phyloP scores from a whole-genome alignment of 2,113 vertebrate genomes.

The Poeciliopsis turrubarensis region DNA sequence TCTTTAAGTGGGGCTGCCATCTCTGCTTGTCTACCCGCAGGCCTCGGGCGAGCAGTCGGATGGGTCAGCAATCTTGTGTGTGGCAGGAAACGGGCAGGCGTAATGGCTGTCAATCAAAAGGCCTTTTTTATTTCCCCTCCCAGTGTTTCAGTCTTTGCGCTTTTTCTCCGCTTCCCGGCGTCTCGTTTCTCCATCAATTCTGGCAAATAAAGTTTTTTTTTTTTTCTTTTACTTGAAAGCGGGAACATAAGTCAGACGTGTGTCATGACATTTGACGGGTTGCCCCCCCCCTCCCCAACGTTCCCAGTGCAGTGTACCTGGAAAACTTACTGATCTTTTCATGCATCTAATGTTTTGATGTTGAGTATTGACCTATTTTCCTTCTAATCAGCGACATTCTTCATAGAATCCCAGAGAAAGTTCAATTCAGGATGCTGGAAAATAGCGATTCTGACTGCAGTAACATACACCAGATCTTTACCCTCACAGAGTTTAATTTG shows the following conservation, averaged over 20 bases:
- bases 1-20: constrained; percentile 59
- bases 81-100: constrained; percentile 67
- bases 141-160: constrained; percentile 29
- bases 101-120: constrained; percentile 65
- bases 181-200: constrained; percentile 49
- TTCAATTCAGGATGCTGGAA: no score
- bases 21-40: constrained; percentile 50
- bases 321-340: background rate
- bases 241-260: constrained; percentile 34
- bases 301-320: background rate
- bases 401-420: background rate
- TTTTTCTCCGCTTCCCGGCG: constrained; percentile 41
- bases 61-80: constrained; percentile 59
- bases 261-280: background rate
- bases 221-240: constrained; percentile 21
- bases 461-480: no score
- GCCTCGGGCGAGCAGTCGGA: constrained; percentile 45
- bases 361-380: background rate
- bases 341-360: background rate
- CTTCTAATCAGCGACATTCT: no score
- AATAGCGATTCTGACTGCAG: no score
- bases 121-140: constrained; percentile 46
- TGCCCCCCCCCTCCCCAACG: background rate
- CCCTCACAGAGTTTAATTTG: no score
- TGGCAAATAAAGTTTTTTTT: constrained; percentile 59